Percentiles rank a stretch among this genome's conserved stretches.
Evolutionary conservation across 2,888 invertebrate genomes (phyloP).

Genomic region (Mesochorus sp.): DNA sequence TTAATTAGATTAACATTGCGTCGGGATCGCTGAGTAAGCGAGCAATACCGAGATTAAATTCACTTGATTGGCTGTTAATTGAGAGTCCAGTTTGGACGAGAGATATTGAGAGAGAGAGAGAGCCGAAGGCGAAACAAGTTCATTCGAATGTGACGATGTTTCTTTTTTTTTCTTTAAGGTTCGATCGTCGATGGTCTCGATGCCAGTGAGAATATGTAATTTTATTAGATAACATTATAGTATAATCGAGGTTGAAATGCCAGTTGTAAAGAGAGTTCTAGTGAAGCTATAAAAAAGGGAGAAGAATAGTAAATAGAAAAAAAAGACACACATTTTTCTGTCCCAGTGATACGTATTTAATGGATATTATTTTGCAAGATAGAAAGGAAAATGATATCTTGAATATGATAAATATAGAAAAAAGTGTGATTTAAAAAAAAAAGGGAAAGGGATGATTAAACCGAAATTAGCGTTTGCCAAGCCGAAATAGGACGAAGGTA

Average conservation of each 20-base stretch:
- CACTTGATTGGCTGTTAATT: constrained; percentile 77
- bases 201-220: constrained; percentile 78
- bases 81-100: constrained; percentile 14
- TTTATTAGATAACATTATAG: constrained; percentile 77
- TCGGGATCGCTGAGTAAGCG: constrained; percentile 31
- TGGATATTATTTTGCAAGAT: constrained; percentile 55
- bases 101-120: constrained; percentile 31
- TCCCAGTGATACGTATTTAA: constrained; percentile 68
- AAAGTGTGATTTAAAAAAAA: constrained; percentile 43
- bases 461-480: constrained; percentile 41
- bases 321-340: constrained; percentile 20
- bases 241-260: constrained; percentile 76
- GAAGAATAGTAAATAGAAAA: constrained; percentile 3
- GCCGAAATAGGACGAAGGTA: constrained; percentile 13
- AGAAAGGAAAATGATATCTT: constrained; percentile 16
- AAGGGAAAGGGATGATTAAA: constrained; percentile 54
- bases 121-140: constrained; percentile 3
- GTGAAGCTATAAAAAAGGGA: not conserved
- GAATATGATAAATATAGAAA: constrained; percentile 30
- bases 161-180: constrained; percentile 28
- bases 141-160: constrained; percentile 25
- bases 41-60: constrained; percentile 68
- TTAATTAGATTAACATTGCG: constrained; percentile 64
- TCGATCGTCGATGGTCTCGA: constrained; percentile 63
- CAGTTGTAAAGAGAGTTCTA: constrained; percentile 76